Evolutionary conservation across 2,797 vertebrate genomes (phyloP).

Genomic region (Rallus crepitans): DNA sequence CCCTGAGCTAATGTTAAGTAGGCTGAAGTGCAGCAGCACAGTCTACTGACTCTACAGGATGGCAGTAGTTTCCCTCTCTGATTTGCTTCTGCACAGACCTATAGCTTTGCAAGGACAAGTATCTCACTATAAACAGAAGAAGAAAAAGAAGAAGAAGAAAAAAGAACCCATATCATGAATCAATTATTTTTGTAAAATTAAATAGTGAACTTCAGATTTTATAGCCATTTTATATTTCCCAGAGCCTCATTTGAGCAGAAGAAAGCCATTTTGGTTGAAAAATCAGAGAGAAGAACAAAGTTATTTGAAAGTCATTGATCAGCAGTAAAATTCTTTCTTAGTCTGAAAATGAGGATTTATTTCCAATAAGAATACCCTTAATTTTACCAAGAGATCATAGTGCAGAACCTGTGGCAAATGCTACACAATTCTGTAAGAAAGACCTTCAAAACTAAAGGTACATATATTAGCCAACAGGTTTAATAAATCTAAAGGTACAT

Average conservation of each 20-base stretch:
- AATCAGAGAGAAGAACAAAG: not conserved
- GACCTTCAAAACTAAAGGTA: slow-evolving; percentile 13
- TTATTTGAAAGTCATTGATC: not conserved
- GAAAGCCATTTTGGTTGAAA: not conserved
- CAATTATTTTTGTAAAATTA: not conserved
- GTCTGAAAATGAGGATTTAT: slow-evolving; percentile 21
- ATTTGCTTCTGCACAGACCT: not conserved
- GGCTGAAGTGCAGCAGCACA: not conserved
- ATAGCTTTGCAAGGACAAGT: not conserved
- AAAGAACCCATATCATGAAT: not conserved
- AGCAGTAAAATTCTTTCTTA: not conserved
- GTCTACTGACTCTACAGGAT: not conserved
- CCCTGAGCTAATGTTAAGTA: not conserved
- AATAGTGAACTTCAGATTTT: not conserved
- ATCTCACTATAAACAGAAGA: not conserved
- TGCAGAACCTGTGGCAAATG: not conserved
- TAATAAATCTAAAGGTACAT: not conserved
- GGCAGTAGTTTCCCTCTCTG: not conserved
- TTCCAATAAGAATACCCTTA: not conserved
- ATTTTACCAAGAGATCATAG: not conserved
- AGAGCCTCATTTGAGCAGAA: not conserved
- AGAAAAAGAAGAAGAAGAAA: too few species aligned
- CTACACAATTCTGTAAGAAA: not conserved
- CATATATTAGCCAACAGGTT: not conserved
- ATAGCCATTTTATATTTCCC: not conserved